Conservation (phyloP, 2,888 invertebrate species). For the Standfussiana lucernea region DNA sequence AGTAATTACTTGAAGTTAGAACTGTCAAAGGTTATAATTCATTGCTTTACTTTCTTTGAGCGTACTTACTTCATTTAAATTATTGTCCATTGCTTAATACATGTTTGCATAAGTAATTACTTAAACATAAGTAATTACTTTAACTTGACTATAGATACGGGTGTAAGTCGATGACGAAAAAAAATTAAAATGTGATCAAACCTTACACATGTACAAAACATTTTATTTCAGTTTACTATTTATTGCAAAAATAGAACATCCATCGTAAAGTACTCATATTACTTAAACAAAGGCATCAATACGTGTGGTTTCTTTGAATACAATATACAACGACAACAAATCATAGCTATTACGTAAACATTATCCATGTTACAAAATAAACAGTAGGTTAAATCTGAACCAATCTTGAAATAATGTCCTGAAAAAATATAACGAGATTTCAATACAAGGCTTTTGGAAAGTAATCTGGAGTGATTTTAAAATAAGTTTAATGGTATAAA, state of each 20-base stretch:
- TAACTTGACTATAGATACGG: no score
- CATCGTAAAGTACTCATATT: neutral
- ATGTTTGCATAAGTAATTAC: no score
- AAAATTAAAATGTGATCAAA: neutral
- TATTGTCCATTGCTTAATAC: no score
- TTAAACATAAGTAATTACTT: no score
- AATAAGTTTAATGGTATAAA: neutral
- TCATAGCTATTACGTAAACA: constrained; percentile 46
- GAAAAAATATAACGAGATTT: neutral
- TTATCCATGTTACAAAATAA: neutral
- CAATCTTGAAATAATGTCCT: neutral
- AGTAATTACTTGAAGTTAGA: no score
- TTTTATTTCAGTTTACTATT: neutral
- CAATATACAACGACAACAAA: constrained; percentile 23
- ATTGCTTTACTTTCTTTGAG: no score
- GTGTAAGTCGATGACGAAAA: neutral
- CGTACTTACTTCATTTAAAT: no score
- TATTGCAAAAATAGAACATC: constrained; percentile 21
- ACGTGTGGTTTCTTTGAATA: constrained; percentile 33
- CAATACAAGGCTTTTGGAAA: neutral
- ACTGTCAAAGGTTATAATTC: no score
- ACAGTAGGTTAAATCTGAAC: constrained; percentile 6
- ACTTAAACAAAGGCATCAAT: constrained; percentile 14
- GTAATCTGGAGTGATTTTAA: neutral
- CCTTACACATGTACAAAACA: neutral